Evolutionary conservation across 2,113 vertebrate genomes (phyloP), one percentile per base, ranked within the genome.

Genomic region (Esox niger): DNA sequence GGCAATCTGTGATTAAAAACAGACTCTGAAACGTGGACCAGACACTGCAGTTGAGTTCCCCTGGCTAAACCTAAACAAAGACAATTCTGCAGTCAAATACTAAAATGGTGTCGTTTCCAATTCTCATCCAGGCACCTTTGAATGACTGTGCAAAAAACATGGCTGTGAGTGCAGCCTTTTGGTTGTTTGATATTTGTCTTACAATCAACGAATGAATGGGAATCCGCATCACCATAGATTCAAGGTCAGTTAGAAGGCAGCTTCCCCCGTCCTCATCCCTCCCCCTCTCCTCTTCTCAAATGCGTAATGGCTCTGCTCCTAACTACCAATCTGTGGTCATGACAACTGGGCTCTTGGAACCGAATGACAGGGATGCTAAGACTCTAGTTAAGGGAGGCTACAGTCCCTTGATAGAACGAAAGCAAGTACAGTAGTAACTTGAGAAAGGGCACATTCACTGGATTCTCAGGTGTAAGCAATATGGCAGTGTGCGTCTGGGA

Each of bases 241-340:
- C 38, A 0, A 43, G 38, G 17, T 43, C 38, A 43, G 13, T 43
- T 43, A 43, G 3, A 38, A 38, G 35, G 35, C 35, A 38, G 35
- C 35, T 13, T 38, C 23, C 54, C n/a, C 23, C n/a, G 23, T 6
- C 3, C 10, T 2, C 54, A 21, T 11, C 8, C 13, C 25, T 56
- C 6, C 26, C 54, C 25, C 8, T 27, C 25, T 56, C 6, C 26
- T 29, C 15, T 32, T 30, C 31, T 61, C 20, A 17, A 20, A 61
- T 27, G 17, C 30, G 20, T 25, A 6, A 57, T 26, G 13, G 56
- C 30, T 32, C 6, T n/a, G 8, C n/a, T 55, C 30, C 52, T 66
- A 66, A 55, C 55, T 20, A 46, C n/a, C 64, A 52, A 54, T 33
- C 64, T 66, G 49, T 66, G 26, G n/a, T 47, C 64, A 54, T 29